Evolutionary conservation across 1,140 invertebrate genomes (phyloP).

Genomic region (Mya arenaria): DNA sequence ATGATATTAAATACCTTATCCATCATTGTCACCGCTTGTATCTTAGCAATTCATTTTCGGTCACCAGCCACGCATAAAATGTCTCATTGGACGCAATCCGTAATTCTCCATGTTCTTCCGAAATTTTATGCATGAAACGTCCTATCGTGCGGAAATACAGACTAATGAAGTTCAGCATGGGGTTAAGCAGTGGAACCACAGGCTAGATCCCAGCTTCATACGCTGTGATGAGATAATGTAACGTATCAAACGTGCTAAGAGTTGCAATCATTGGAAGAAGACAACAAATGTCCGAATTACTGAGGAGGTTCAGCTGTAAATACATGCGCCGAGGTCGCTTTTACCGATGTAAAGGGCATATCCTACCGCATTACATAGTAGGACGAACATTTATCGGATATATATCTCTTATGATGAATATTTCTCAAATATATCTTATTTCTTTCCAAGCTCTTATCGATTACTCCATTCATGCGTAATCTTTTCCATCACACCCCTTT

Average conservation of each 20-base stretch:
- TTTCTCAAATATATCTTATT: no score
- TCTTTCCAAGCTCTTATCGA: slow-evolving; percentile 29
- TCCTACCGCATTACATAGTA: slow-evolving; percentile 72
- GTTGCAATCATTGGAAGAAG: neutral
- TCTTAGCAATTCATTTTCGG: slow-evolving; percentile 75
- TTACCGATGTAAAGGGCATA: slow-evolving; percentile 77
- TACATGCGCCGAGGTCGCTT: no score
- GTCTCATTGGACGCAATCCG: slow-evolving; percentile 69
- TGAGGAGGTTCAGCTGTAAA: neutral
- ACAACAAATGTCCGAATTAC: no score
- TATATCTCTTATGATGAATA: no score
- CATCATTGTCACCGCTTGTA: slow-evolving; percentile 76
- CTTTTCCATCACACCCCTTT: no score
- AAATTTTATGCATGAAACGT: slow-evolving; percentile 71
- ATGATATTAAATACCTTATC: slow-evolving; percentile 77
- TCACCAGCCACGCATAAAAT: slow-evolving; percentile 72
- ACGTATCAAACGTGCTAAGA: neutral
- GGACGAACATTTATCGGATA: slow-evolving; percentile 41
- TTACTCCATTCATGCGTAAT: no score
- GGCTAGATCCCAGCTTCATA: neutral
- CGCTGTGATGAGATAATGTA: neutral
- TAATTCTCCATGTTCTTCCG: slow-evolving; percentile 73
- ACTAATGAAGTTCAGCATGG: slow-evolving; percentile 5
- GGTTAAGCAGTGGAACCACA: neutral
- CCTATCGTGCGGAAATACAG: slow-evolving; percentile 42